Evolutionary conservation across 2,113 vertebrate genomes (phyloP).

Genomic region (Harpagus bidentatus): DNA sequence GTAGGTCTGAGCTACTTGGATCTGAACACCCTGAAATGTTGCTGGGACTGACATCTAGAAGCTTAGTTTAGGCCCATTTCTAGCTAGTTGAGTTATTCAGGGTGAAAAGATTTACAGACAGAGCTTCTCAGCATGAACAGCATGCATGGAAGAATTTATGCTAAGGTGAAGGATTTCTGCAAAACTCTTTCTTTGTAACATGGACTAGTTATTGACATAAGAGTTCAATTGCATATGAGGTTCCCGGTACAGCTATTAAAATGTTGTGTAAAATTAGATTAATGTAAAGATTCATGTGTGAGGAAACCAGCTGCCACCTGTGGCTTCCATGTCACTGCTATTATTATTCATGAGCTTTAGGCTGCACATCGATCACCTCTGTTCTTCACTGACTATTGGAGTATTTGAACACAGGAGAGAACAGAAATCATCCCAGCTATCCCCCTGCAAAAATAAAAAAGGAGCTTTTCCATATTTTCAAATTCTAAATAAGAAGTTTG

Average conservation of each 20-base stretch:
- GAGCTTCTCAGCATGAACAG: neutral
- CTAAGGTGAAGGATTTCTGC: neutral
- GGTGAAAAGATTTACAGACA: neutral
- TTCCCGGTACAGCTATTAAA: neutral
- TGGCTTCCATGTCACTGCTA: neutral
- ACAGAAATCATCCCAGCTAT: neutral
- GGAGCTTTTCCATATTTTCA: neutral
- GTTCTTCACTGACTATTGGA: neutral
- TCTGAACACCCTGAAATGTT: neutral
- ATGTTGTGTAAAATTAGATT: neutral
- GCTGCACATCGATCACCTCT: neutral
- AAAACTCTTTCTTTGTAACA: neutral
- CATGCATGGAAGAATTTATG: neutral
- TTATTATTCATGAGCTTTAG: neutral
- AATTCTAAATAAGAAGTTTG: neutral
- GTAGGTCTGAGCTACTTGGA: neutral
- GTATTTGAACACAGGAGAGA: neutral
- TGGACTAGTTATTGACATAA: neutral
- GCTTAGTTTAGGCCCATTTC: neutral
- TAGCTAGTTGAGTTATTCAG: neutral
- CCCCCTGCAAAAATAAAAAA: fast-evolving
- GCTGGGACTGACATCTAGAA: neutral
- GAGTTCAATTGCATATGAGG: neutral
- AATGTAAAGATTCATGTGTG: neutral
- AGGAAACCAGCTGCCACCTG: neutral